phyloP scores from a whole-genome alignment of 2,888 invertebrate species.

The Meteorus colon region DNA sequence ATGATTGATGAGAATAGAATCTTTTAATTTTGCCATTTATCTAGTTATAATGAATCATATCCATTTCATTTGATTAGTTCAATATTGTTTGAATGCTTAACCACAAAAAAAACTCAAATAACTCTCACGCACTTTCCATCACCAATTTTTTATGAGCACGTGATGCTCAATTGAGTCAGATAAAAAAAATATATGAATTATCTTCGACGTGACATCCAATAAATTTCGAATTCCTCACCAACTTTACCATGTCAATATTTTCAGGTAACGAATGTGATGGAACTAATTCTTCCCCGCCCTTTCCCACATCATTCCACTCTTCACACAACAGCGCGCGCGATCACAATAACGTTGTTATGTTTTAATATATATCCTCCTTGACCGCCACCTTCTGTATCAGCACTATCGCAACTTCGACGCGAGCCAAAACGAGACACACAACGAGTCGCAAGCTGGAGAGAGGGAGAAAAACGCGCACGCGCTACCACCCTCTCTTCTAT shows the following conservation, averaged over 20 bases:
- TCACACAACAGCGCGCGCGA: slow-evolving; percentile 10
- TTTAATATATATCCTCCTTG: background rate
- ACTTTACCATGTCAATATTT: background rate
- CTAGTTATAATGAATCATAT: background rate
- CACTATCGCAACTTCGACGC: slow-evolving; percentile 32
- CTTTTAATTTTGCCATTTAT: background rate
- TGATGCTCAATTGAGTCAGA: background rate
- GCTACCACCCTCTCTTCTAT: slow-evolving; percentile 17
- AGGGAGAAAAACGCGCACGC: slow-evolving; percentile 44
- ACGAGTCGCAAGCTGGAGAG: slow-evolving; percentile 20
- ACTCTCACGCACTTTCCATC: background rate
- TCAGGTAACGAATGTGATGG: background rate
- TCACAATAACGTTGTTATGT: slow-evolving; percentile 28
- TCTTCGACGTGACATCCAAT: no score
- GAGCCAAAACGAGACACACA: slow-evolving; percentile 33
- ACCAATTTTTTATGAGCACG: background rate
- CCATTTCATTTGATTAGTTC: background rate
- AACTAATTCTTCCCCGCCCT: slow-evolving; percentile 23
- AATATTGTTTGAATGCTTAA: background rate
- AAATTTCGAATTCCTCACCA: background rate
- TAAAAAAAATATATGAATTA: background rate
- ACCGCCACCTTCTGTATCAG: slow-evolving; percentile 9
- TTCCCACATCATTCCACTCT: slow-evolving; percentile 17
- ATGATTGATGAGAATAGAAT: background rate
- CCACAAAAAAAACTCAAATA: background rate